Conservation (phyloP, 1,140 invertebrate genomes). For the Bombus ignitus region DNA sequence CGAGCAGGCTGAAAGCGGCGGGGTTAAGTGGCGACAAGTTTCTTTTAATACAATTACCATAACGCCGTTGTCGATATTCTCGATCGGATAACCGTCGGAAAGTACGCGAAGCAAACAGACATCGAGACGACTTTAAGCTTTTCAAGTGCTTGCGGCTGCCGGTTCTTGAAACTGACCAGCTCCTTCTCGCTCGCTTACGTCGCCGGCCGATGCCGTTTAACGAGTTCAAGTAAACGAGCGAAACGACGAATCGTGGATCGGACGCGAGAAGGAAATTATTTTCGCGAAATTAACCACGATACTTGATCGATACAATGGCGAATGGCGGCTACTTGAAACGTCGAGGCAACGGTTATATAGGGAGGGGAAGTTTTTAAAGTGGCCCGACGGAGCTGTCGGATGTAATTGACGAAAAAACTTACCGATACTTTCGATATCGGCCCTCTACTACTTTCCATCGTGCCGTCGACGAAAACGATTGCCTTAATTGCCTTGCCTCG, state of each 20-base stretch:
- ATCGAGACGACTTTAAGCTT: conserved; percentile 25
- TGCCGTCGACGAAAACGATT: conserved; percentile 26
- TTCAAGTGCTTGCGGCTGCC: background rate
- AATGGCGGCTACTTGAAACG: background rate
- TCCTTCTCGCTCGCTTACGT: background rate
- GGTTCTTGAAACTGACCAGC: conserved; percentile 35
- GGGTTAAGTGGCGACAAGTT: background rate
- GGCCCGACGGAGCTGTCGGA: conserved; percentile 16
- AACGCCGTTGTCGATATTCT: conserved; percentile 34
- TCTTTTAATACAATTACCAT: conserved; percentile 36
- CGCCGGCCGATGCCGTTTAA: background rate
- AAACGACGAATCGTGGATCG: background rate
- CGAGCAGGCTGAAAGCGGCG: background rate
- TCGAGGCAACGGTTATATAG: background rate
- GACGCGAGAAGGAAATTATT: conserved; percentile 37
- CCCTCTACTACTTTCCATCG: conserved; percentile 10
- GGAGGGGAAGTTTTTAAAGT: conserved; percentile 22
- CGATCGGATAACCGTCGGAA: background rate
- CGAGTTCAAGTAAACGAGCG: background rate
- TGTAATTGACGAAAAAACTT: conserved; percentile 52
- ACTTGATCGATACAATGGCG: conserved; percentile 30
- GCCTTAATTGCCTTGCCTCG: conserved; percentile 34
- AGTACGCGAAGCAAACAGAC: conserved; percentile 20
- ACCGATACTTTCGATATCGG: conserved; percentile 45
- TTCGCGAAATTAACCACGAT: conserved; percentile 40